phyloP scores from a whole-genome alignment of 1,140 invertebrate species.

The Mesaphorura yosii region DNA sequence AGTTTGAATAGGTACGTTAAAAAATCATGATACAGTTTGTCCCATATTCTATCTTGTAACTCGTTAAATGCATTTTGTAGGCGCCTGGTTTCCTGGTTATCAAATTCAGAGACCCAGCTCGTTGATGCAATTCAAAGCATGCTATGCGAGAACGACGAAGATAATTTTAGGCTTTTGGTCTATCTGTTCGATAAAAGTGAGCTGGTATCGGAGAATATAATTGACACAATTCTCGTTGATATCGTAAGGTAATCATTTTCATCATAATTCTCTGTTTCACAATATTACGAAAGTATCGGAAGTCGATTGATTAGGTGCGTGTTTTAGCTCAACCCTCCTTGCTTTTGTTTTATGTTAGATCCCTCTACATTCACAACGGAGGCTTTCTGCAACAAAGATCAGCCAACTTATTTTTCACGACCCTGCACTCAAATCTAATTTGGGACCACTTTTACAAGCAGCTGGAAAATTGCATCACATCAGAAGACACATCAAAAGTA shows the following conservation, averaged over 20 bases:
- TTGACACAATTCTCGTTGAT: constrained; percentile 74
- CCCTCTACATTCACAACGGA: constrained; percentile 10
- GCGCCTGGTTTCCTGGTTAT: constrained; percentile 2
- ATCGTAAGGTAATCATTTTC: constrained; percentile 53
- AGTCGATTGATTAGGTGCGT: background rate
- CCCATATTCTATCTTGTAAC: background rate
- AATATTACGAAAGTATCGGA: background rate
- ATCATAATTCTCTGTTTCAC: background rate
- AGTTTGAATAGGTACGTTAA: constrained; percentile 61
- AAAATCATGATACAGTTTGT: no score
- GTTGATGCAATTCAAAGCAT: constrained; percentile 5
- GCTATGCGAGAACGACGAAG: constrained; percentile 9
- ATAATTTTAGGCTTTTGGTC: constrained; percentile 62
- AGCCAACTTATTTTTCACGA: constrained; percentile 72
- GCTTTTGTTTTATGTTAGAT: background rate
- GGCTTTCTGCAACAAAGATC: constrained; percentile 52
- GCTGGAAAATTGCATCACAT: constrained; percentile 42
- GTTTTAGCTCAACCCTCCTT: background rate
- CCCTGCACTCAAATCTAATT: constrained; percentile 71
- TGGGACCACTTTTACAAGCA: constrained; percentile 69
- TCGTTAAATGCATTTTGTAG: background rate
- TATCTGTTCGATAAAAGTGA: constrained; percentile 81
- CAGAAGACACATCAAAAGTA: background rate
- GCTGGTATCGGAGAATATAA: constrained; percentile 62
- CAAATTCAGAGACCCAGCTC: background rate